phyloP scores from a whole-genome alignment of 2,113 vertebrate genomes.

The Bubo blakistoni region DNA sequence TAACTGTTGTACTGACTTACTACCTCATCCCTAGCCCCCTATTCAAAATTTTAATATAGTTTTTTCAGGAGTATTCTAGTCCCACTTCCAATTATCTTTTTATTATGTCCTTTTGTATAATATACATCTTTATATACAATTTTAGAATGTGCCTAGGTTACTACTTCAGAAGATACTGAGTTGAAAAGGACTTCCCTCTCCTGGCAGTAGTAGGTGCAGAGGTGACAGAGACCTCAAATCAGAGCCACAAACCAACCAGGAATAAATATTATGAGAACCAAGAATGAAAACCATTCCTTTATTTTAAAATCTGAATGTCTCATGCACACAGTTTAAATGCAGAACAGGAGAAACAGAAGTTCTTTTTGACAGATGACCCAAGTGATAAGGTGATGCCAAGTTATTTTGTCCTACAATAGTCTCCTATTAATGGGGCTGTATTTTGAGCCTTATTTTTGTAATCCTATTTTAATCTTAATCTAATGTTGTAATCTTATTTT shows the following conservation, averaged over 20 bases:
- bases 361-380: background rate
- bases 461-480: background rate
- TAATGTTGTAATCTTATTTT: background rate
- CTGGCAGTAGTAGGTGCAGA: background rate
- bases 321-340: background rate
- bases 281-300: background rate
- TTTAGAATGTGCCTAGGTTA: background rate
- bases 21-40: background rate
- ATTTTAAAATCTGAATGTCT: background rate
- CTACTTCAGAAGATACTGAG: background rate
- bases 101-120: background rate
- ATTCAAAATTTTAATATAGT: background rate
- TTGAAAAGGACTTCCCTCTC: background rate
- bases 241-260: background rate
- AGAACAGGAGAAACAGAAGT: background rate
- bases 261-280: background rate
- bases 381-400: background rate
- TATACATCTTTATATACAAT: background rate
- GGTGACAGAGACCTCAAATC: background rate
- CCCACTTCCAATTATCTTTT: background rate
- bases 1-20: background rate
- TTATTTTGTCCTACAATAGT: background rate
- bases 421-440: background rate
- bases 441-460: background rate
- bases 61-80: background rate